Conservation (phyloP, 1,140 invertebrate species). For the Drosophila mayri region DNA sequence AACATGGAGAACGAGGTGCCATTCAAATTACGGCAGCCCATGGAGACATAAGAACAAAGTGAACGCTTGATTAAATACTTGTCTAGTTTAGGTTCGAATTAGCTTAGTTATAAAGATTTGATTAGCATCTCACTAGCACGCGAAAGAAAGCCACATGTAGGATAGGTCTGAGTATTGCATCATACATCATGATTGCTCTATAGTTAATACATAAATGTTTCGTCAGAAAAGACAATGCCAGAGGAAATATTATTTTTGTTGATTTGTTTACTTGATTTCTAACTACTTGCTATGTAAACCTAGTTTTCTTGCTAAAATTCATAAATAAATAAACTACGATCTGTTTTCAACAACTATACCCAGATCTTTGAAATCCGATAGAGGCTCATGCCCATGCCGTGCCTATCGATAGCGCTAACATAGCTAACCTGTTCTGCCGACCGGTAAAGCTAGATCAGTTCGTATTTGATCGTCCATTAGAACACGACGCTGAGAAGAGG, state of each 20-base stretch:
- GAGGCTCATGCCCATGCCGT: not conserved
- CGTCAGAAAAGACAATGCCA: constrained; percentile 23
- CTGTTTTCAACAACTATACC: constrained; percentile 39
- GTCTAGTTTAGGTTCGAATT: constrained; percentile 26
- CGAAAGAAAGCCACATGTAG: constrained; percentile 16
- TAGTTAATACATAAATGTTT: constrained; percentile 30
- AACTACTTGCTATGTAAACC: constrained; percentile 11
- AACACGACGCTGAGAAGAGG: not conserved
- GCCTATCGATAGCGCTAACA: constrained; percentile 27
- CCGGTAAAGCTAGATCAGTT: constrained; percentile 14
- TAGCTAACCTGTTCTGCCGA: not conserved
- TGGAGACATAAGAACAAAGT: constrained; percentile 12
- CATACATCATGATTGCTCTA: constrained; percentile 19
- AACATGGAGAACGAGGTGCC: constrained; percentile 53
- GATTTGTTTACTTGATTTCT: constrained; percentile 51
- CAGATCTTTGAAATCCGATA: constrained; percentile 19
- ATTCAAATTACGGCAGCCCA: constrained; percentile 27
- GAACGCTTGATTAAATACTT: constrained; percentile 1
- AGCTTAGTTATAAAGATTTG: constrained; percentile 19
- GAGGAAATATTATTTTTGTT: constrained; percentile 45
- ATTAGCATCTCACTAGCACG: constrained; percentile 18
- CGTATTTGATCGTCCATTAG: not conserved
- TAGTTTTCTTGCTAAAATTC: constrained; percentile 24
- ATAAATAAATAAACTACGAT: constrained; percentile 43
- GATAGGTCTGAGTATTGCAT: constrained; percentile 23